Percentiles rank a stretch among this genome's conserved stretches.
phyloP scores from a whole-genome alignment of 2,797 vertebrate genomes.

The Ctenopoma multispine region DNA sequence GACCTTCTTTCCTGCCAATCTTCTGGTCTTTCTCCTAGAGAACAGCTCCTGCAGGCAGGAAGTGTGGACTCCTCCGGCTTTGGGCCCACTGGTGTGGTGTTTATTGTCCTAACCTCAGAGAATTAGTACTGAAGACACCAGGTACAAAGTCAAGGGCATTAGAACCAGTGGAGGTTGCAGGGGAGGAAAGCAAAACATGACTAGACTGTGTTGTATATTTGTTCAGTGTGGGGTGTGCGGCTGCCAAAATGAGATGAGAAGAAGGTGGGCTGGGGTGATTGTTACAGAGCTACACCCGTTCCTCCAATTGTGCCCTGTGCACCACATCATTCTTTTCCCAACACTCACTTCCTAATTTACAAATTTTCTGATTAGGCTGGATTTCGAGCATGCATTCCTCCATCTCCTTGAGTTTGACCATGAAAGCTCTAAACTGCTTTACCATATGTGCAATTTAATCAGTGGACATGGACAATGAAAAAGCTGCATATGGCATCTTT shows the following conservation, averaged over 20 bases:
- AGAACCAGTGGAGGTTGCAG: constrained; percentile 39
- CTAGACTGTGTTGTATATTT: constrained; percentile 72
- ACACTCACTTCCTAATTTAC: constrained; percentile 21
- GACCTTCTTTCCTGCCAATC: constrained; percentile 50
- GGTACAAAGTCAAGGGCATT: constrained; percentile 71
- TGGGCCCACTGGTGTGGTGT: constrained; percentile 69
- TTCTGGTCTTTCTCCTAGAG: constrained; percentile 64
- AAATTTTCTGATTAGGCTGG: constrained; percentile 29
- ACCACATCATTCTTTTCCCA: constrained; percentile 19
- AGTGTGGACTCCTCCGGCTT: constrained; percentile 66
- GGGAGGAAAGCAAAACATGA: constrained; percentile 69
- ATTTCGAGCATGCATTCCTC: constrained; percentile 19
- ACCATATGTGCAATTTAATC: constrained; percentile 49
- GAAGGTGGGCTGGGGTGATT: constrained; percentile 17
- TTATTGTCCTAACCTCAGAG: constrained; percentile 82
- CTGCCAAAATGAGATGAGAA: constrained; percentile 42
- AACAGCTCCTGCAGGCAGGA: constrained; percentile 67
- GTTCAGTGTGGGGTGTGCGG: constrained; percentile 57
- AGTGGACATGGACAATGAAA: constrained; percentile 45
- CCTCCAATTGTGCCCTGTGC: constrained; percentile 50
- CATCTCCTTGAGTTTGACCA: constrained; percentile 10
- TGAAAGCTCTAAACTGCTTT: constrained; percentile 23
- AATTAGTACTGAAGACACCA: constrained; percentile 69
- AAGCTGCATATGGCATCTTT: constrained; percentile 49
- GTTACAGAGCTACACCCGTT: constrained; percentile 41